phyloP scores from a whole-genome alignment of 1,140 invertebrate species.

The Prorops nasuta region DNA sequence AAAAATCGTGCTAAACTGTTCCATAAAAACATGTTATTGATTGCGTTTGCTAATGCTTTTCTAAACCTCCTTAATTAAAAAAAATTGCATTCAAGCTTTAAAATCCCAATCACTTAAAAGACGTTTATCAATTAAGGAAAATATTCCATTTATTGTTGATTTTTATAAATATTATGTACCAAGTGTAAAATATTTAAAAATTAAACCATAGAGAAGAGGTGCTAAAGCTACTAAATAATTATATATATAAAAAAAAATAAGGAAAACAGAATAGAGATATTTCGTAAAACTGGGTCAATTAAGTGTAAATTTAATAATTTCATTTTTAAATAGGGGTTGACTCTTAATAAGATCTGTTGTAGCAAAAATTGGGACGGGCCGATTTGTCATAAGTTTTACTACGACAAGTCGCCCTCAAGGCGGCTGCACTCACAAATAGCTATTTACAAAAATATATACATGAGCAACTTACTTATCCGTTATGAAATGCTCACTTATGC shows the following conservation, averaged over 20 bases:
- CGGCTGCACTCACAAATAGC: conserved; percentile 51
- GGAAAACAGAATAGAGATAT: conserved; percentile 4
- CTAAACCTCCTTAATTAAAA: neutral
- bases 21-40: neutral
- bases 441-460: conserved; percentile 59
- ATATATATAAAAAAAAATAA: too few species aligned
- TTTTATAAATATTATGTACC: too few species aligned
- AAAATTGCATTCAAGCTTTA: neutral
- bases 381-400: conserved; percentile 22
- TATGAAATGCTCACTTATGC: too few species aligned
- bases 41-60: neutral
- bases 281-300: neutral
- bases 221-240: too few species aligned
- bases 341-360: conserved; percentile 46
- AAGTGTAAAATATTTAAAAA: too few species aligned
- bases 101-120: neutral
- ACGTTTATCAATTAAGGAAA: neutral
- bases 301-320: neutral
- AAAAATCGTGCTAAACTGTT: neutral
- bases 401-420: conserved; percentile 40
- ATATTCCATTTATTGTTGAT: too few species aligned
- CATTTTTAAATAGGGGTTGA: conserved; percentile 4
- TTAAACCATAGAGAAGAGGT: too few species aligned
- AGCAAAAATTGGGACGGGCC: conserved; percentile 48
- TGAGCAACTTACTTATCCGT: conserved; percentile 50